Conservation (phyloP, 2,888 invertebrate genomes). For the Melanophora roralis region DNA sequence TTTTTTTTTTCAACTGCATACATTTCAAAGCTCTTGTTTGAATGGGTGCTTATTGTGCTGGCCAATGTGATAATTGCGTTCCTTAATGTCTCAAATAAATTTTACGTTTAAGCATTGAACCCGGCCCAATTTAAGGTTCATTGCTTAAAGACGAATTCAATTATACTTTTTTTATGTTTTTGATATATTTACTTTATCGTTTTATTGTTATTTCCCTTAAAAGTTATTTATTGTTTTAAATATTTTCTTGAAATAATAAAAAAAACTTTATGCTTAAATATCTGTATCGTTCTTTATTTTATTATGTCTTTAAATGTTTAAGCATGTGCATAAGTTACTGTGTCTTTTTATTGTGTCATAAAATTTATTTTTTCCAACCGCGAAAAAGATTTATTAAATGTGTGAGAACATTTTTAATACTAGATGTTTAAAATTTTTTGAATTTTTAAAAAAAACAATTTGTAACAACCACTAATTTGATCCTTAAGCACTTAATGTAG, state of each 20-base stretch:
- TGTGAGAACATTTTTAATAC: not conserved
- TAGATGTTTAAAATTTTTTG: not conserved
- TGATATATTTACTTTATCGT: not conserved
- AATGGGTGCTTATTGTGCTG: not conserved
- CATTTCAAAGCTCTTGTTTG: not conserved
- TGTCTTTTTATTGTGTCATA: not conserved
- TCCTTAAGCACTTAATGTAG: not conserved
- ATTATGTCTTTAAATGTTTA: not conserved
- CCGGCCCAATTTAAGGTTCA: not conserved
- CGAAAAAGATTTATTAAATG: not conserved
- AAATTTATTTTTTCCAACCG: no score
- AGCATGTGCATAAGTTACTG: no score
- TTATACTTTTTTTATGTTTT: not conserved
- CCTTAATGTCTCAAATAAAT: no score
- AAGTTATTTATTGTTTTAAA: not conserved
- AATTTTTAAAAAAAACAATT: not conserved
- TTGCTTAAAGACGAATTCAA: not conserved
- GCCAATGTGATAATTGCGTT: not conserved
- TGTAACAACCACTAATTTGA: not conserved
- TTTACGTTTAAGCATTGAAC: no score
- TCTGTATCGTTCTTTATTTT: not conserved
- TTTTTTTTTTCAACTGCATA: no score
- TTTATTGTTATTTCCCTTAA: not conserved
- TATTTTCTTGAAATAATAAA: not conserved
- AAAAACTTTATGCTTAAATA: not conserved